Evolutionary conservation across 2,113 vertebrate genomes (phyloP).

Genomic region (Oryzias javanicus): DNA sequence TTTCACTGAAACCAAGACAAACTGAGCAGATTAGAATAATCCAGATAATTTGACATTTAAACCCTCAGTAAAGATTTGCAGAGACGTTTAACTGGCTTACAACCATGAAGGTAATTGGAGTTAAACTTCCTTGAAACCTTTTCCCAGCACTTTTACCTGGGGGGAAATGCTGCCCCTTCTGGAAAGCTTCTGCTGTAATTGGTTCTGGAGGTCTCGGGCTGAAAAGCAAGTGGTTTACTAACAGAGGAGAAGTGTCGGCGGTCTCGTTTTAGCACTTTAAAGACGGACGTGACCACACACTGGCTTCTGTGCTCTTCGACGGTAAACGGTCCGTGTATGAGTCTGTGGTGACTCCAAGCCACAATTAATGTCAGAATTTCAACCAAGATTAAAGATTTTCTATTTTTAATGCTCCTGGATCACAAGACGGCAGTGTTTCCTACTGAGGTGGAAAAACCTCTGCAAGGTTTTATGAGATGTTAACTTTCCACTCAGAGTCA

Average conservation of each 20-base stretch:
- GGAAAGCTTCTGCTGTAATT: constrained; percentile 19
- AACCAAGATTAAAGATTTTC: constrained; percentile 39
- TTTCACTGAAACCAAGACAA: too few relatives aligned
- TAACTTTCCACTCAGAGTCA: constrained; percentile 35
- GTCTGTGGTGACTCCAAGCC: constrained; percentile 23
- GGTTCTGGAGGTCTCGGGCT: constrained; percentile 27
- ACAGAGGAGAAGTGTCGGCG: constrained; percentile 52
- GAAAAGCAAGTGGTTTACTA: constrained; percentile 40
- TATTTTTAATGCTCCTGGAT: constrained; percentile 38
- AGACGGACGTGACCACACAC: constrained; percentile 40
- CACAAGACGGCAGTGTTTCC: constrained; percentile 41
- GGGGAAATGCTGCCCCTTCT: neutral
- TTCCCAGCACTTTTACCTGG: neutral
- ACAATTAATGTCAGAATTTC: constrained; percentile 27
- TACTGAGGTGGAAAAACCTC: constrained; percentile 30
- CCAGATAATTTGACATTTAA: too few relatives aligned
- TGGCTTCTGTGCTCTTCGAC: constrained; percentile 36
- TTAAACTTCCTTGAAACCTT: neutral
- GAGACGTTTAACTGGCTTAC: constrained; percentile 1
- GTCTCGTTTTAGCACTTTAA: constrained; percentile 53
- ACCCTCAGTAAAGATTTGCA: neutral
- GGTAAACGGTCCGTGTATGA: constrained; percentile 12
- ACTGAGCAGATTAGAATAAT: too few relatives aligned
- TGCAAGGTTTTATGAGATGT: constrained; percentile 23
- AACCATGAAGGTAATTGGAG: neutral